These are phyloP conservation scores for Plutomurus gul DNA, from an alignment of 1,140 invertebrate species.

Conservation along the genomic window DNA sequence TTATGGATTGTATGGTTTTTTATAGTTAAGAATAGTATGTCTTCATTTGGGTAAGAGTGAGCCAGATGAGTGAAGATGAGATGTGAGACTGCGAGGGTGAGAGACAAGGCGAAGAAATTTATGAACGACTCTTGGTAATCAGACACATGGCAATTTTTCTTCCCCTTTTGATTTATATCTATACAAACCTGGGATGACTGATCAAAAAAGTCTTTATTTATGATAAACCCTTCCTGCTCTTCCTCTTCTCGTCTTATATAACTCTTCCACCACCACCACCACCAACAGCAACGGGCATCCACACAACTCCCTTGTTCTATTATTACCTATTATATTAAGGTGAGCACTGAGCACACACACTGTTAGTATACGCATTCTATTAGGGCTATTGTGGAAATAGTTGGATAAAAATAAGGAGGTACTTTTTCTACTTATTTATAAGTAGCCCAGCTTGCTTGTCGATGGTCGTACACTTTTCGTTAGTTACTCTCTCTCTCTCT, in stretches of 20 bases:
- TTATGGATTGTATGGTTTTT: neutral
- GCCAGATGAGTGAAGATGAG: neutral
- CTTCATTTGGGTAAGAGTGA: constrained; percentile 11
- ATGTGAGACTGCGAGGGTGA: constrained; percentile 11
- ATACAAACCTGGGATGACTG: constrained; percentile 29
- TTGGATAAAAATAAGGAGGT: no score
- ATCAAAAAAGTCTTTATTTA: constrained; percentile 42
- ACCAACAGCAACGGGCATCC: neutral
- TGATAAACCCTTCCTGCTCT: constrained; percentile 34
- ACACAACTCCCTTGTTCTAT: constrained; percentile 21
- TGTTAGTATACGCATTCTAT: no score
- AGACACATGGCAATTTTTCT: constrained; percentile 44
- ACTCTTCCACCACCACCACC: neutral
- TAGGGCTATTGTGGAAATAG: no score
- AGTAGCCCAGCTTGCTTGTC: no score
- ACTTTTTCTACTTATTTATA: no score
- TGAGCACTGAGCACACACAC: neutral
- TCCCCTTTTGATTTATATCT: constrained; percentile 39
- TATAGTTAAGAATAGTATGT: neutral
- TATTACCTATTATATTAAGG: neutral
- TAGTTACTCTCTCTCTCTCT: no score
- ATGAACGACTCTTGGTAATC: constrained; percentile 31
- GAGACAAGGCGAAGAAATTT: constrained; percentile 34
- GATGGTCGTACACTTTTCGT: no score
- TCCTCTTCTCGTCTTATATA: neutral